These are phyloP conservation scores for Smutsia temminckii DNA, from an alignment of 2,797 vertebrate species.

Conservation along the genomic window DNA sequence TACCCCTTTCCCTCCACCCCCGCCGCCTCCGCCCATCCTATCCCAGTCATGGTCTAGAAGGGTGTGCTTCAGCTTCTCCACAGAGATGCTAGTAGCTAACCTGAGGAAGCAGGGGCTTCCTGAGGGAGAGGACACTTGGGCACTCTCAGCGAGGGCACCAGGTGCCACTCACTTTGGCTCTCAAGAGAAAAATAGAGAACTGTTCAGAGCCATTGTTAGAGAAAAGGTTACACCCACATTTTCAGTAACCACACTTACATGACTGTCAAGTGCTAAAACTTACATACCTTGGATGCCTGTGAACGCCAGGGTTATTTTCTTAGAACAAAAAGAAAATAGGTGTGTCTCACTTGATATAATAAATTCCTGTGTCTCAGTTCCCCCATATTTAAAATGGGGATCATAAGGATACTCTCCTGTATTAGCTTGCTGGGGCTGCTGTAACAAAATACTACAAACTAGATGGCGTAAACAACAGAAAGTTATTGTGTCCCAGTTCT, in stretches of 20 bases:
- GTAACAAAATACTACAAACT: not conserved
- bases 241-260: not conserved
- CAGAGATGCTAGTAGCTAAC: not conserved
- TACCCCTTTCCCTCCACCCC: not conserved
- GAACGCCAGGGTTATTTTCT: conserved; percentile 1
- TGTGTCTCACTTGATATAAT: not conserved
- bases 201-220: not conserved
- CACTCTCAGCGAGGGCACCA: too few relatives aligned
- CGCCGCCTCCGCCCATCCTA: not conserved
- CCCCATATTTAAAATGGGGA: not conserved
- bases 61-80: not conserved
- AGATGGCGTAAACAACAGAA: not conserved
- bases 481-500: not conserved
- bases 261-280: not conserved
- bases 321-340: not conserved
- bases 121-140: too few relatives aligned
- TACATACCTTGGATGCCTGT: not conserved
- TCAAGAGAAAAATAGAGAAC: not conserved
- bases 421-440: not conserved
- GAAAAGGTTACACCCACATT: not conserved
- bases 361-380: not conserved
- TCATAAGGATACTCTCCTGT: not conserved
- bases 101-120: too few relatives aligned
- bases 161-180: not conserved
- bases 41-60: not conserved